Conservation (phyloP, 2,797 vertebrate genomes). For the Crenichthys baileyi region DNA sequence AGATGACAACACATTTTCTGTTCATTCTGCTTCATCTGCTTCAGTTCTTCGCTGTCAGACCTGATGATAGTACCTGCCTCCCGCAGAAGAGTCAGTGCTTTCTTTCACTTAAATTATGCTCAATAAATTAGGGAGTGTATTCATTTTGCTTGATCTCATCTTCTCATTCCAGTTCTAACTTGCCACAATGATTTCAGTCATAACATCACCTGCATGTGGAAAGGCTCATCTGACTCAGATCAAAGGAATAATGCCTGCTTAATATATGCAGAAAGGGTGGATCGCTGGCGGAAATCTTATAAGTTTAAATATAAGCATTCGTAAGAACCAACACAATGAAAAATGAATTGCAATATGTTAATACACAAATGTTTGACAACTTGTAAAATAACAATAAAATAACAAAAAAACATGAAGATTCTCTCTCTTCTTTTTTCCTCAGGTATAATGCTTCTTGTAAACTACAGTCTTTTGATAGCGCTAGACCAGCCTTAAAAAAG, state of each 20-base stretch:
- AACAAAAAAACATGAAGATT: background rate
- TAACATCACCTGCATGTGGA: constrained; percentile 18
- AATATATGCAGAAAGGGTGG: background rate
- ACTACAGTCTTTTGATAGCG: constrained; percentile 14
- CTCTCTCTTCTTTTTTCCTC: background rate
- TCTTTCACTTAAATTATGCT: background rate
- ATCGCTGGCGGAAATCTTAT: background rate
- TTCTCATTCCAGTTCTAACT: background rate
- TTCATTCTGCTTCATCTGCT: constrained; percentile 17
- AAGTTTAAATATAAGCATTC: background rate
- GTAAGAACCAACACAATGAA: background rate
- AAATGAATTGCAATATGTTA: too few relatives aligned
- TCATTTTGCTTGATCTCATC: background rate
- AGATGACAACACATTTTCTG: background rate
- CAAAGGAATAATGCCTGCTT: background rate
- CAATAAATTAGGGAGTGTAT: background rate
- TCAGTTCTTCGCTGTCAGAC: background rate
- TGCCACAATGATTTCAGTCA: constrained; percentile 15
- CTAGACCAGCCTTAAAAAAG: constrained; percentile 7
- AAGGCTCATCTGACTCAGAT: background rate
- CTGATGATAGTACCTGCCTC: fast-evolving
- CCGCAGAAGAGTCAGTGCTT: background rate
- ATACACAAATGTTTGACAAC: too few relatives aligned
- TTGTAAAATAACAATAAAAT: background rate
- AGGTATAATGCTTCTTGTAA: fast-evolving